Percentiles rank a stretch among this genome's conserved stretches.
Conservation (phyloP, 2,888 invertebrate species). For the Tiliacea aurago region DNA sequence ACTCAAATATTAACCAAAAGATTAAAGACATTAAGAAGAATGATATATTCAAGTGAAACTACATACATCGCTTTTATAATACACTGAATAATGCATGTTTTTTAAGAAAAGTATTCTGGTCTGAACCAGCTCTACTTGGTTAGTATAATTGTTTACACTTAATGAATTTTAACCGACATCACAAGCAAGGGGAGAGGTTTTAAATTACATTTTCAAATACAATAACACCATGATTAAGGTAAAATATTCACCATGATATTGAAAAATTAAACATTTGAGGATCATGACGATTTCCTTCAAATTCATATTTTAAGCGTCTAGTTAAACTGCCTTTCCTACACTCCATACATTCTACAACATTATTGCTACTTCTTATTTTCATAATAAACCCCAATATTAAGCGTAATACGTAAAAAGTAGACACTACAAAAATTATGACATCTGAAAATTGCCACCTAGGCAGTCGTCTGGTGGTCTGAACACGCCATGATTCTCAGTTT, state of each 20-base stretch:
- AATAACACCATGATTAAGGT: slow-evolving; percentile 14
- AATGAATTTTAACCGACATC: slow-evolving; percentile 11
- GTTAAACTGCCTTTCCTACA: background rate
- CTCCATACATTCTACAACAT: background rate
- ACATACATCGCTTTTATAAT: background rate
- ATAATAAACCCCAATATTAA: slow-evolving; percentile 15
- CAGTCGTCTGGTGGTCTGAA: slow-evolving; percentile 73
- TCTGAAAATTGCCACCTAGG: slow-evolving; percentile 88
- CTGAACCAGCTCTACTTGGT: slow-evolving; percentile 14
- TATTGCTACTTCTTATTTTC: slow-evolving; percentile 8
- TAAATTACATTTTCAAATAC: background rate
- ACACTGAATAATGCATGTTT: slow-evolving; percentile 2
- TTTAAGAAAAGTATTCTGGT: background rate
- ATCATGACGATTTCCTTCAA: slow-evolving; percentile 34
- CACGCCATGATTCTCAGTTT: slow-evolving; percentile 50
- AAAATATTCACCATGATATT: slow-evolving; percentile 35
- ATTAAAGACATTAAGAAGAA: background rate
- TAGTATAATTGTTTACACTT: slow-evolving; percentile 10
- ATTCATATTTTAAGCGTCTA: slow-evolving; percentile 1
- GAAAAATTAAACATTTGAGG: slow-evolving; percentile 33
- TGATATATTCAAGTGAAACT: background rate
- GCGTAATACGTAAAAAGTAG: slow-evolving; percentile 49
- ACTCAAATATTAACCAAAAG: background rate
- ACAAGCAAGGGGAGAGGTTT: background rate
- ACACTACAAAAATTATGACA: slow-evolving; percentile 77